These are phyloP conservation scores for Parnassius smintheus DNA, from an alignment of 2,888 invertebrate genomes.

Conservation along the genomic window DNA sequence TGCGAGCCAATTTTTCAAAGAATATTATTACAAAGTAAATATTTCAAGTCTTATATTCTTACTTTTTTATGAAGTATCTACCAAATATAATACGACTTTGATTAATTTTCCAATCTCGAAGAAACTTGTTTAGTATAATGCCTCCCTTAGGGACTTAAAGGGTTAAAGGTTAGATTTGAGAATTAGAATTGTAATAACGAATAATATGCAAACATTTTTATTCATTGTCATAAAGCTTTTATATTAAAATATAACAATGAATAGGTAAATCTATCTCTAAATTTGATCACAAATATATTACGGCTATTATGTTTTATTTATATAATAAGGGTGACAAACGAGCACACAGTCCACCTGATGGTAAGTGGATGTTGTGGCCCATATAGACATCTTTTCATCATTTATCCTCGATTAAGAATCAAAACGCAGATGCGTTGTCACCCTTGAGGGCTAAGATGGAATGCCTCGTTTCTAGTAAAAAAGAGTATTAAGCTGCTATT, in stretches of 20 bases:
- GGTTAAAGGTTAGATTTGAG: slow-evolving; percentile 25
- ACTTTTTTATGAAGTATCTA: slow-evolving; percentile 3
- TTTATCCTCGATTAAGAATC: too few relatives aligned
- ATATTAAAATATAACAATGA: slow-evolving; percentile 5
- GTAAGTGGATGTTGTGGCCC: too few relatives aligned
- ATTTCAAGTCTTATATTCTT: not conserved
- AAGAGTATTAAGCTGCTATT: too few relatives aligned
- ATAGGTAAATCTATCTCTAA: not conserved
- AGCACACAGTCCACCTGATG: too few relatives aligned
- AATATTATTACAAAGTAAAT: slow-evolving; percentile 7
- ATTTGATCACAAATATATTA: not conserved
- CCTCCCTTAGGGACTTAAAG: slow-evolving; percentile 21
- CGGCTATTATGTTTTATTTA: too few relatives aligned
- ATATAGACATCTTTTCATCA: too few relatives aligned
- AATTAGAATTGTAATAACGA: slow-evolving; percentile 22
- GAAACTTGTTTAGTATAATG: slow-evolving; percentile 27
- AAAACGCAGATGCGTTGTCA: too few relatives aligned
- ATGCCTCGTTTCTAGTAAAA: too few relatives aligned
- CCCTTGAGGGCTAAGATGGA: too few relatives aligned
- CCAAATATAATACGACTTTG: slow-evolving; percentile 21
- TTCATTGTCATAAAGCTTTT: slow-evolving; percentile 2
- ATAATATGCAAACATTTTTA: slow-evolving; percentile 18
- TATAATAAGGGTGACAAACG: too few relatives aligned
- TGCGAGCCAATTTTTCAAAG: not conserved
- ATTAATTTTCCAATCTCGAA: slow-evolving; percentile 23